Evolutionary conservation across 2,113 vertebrate genomes (phyloP).

Genomic region (Romanogobio albipinnatus): DNA sequence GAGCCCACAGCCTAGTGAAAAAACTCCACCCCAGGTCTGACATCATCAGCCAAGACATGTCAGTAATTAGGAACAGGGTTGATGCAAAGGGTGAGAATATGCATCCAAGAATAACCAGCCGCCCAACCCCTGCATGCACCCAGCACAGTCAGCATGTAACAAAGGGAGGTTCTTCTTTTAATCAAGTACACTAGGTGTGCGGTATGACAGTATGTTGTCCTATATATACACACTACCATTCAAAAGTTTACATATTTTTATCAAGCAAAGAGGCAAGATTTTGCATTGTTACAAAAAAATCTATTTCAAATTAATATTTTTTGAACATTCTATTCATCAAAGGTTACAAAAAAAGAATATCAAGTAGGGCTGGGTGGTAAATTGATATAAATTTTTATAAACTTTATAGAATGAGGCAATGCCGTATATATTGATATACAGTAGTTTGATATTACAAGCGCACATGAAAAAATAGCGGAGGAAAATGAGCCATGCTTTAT

Average conservation of each 20-base stretch:
- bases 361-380: too few species aligned
- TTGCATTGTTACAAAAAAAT: not conserved
- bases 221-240: not conserved
- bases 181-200: slow-evolving; percentile 50
- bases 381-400: too few species aligned
- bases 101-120: slow-evolving; percentile 3
- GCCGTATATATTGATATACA: too few species aligned
- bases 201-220: not conserved
- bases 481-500: too few species aligned
- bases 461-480: too few species aligned
- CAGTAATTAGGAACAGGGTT: slow-evolving; percentile 3
- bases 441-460: too few species aligned
- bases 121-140: slow-evolving; percentile 15
- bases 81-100: slow-evolving; percentile 25
- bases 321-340: not conserved
- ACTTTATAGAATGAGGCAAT: too few species aligned
- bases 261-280: not conserved
- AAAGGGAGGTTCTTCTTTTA: slow-evolving; percentile 69
- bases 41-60: slow-evolving; percentile 25
- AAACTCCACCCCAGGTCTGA: slow-evolving; percentile 26
- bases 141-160: slow-evolving; percentile 57
- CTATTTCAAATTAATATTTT: not conserved
- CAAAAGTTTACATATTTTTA: not conserved
- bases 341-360: not conserved
- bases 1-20: slow-evolving; percentile 9